These are phyloP conservation scores for Frieseomelitta varia DNA, from an alignment of 1,140 invertebrate genomes.

Conservation along the genomic window DNA sequence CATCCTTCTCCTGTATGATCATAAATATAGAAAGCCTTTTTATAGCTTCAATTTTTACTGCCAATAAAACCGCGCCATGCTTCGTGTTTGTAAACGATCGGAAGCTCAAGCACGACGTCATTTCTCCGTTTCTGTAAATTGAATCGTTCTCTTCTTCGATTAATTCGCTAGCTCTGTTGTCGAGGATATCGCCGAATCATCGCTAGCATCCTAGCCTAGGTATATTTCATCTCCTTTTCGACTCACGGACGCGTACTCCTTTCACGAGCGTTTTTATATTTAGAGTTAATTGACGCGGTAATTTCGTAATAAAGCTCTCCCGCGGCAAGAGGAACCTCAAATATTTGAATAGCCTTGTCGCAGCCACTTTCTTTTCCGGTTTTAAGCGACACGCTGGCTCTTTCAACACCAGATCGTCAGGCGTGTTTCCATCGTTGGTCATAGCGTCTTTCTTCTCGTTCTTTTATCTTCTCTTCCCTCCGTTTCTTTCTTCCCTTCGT, in stretches of 20 bases:
- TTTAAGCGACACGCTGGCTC: not conserved
- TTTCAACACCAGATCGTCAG: not conserved
- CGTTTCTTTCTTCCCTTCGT: not conserved
- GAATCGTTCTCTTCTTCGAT: not conserved
- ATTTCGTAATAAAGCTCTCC: conserved; percentile 32
- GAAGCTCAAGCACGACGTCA: too few relatives aligned
- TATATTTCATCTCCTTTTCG: conserved; percentile 1
- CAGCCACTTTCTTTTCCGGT: conserved; percentile 26
- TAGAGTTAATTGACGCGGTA: conserved; percentile 1
- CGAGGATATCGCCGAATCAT: not conserved
- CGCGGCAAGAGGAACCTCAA: conserved; percentile 16
- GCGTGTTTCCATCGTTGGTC: not conserved
- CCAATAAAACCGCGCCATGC: not conserved
- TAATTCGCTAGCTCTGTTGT: not conserved
- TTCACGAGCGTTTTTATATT: conserved; percentile 26
- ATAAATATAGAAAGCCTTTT: conserved; percentile 19
- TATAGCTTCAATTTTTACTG: not conserved
- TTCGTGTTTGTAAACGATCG: not conserved
- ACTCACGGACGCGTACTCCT: not conserved
- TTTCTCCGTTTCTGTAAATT: not conserved
- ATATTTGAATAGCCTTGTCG: conserved; percentile 30
- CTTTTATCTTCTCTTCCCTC: not conserved
- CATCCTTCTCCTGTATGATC: not conserved
- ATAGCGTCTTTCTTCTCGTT: not conserved
- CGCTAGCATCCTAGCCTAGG: not conserved